Percentiles rank a stretch among this genome's conserved stretches.
Evolutionary conservation across 2,888 invertebrate genomes (phyloP).

Genomic region (Strigamia maritima): DNA sequence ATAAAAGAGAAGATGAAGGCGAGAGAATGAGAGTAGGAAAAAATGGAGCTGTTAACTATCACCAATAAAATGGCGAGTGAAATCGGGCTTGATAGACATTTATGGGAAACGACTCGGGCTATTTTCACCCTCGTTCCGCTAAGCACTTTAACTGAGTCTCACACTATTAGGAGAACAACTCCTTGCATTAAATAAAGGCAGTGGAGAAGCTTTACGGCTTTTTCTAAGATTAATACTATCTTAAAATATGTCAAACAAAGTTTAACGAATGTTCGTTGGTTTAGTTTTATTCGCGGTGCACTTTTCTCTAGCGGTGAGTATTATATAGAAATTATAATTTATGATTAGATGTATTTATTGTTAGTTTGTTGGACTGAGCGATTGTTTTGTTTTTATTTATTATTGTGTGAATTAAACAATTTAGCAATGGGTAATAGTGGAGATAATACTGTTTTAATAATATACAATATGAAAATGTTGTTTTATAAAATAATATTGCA

Average conservation of each 20-base stretch:
- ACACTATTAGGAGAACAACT: slow-evolving; percentile 21
- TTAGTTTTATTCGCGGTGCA: background rate
- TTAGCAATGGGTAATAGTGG: too few species aligned
- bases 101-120: slow-evolving; percentile 21
- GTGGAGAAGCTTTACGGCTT: background rate
- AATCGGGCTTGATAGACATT: slow-evolving; percentile 26
- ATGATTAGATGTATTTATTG: too few species aligned
- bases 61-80: slow-evolving; percentile 27
- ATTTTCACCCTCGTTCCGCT: slow-evolving; percentile 23
- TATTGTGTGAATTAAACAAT: too few species aligned
- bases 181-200: background rate
- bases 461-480: too few species aligned
- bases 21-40: background rate
- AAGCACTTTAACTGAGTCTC: slow-evolving; percentile 21
- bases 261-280: background rate
- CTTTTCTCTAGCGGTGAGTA: too few species aligned
- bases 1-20: background rate
- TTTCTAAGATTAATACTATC: background rate
- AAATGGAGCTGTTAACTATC: slow-evolving; percentile 2
- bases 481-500: too few species aligned
- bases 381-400: too few species aligned
- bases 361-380: too few species aligned
- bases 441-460: too few species aligned
- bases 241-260: background rate
- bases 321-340: too few species aligned